Evolutionary conservation across 1,140 invertebrate genomes (phyloP).

Genomic region (Halesus radiatus): DNA sequence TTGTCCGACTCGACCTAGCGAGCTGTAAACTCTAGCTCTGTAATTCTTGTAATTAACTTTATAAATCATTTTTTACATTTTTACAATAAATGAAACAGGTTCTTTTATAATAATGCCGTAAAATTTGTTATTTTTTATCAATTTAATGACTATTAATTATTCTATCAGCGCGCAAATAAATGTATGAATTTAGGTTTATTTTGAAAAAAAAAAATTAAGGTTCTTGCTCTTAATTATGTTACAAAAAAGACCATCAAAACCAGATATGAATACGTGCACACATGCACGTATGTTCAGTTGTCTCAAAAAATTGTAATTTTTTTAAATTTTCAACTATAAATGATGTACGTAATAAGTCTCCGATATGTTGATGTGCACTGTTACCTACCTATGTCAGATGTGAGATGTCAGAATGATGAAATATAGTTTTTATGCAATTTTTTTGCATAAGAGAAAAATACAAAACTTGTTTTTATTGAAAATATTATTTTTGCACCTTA

Average conservation of each 20-base stretch:
- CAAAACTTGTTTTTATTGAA: neutral
- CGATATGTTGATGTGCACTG: slow-evolving; percentile 58
- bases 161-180: slow-evolving; percentile 30
- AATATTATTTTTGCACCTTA: neutral
- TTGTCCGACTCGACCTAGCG: slow-evolving; percentile 2
- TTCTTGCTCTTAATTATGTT: neutral
- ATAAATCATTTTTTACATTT: slow-evolving; percentile 55
- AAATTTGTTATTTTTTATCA: slow-evolving; percentile 25
- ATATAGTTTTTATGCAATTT: slow-evolving; percentile 59
- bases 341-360: slow-evolving; percentile 55
- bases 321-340: slow-evolving; percentile 34
- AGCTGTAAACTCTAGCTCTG: slow-evolving; percentile 29
- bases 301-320: neutral
- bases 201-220: too few relatives aligned
- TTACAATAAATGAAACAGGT: slow-evolving; percentile 50
- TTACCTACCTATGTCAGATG: slow-evolving; percentile 56
- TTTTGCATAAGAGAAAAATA: slow-evolving; percentile 57
- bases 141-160: neutral
- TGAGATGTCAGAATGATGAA: slow-evolving; percentile 56
- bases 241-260: slow-evolving; percentile 30
- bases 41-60: slow-evolving; percentile 21
- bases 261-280: neutral
- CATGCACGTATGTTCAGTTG: slow-evolving; percentile 1
- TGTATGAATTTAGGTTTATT: neutral
- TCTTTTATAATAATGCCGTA: slow-evolving; percentile 39